Conservation (phyloP, 2,888 invertebrate genomes). For the Emmelina monodactyla region DNA sequence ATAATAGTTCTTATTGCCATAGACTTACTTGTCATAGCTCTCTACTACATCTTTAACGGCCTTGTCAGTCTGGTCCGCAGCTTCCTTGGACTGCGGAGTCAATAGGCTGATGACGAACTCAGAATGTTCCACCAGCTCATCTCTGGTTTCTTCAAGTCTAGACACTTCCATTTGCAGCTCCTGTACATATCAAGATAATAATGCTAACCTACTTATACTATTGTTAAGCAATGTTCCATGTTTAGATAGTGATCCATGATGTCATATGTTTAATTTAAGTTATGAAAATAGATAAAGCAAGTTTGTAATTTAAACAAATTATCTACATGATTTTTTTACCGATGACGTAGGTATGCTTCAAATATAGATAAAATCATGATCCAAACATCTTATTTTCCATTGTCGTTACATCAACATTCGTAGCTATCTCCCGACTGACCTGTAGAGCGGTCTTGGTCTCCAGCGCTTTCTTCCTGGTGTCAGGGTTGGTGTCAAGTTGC, state of each 20-base stretch:
- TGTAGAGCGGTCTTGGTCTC: slow-evolving; percentile 76
- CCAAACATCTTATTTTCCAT: too few species aligned
- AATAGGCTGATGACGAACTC: slow-evolving; percentile 76
- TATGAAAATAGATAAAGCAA: too few species aligned
- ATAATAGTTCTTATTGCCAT: too few species aligned
- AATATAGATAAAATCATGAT: neutral
- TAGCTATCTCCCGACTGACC: slow-evolving; percentile 39
- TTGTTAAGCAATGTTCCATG: too few species aligned
- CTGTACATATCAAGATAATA: slow-evolving; percentile 38
- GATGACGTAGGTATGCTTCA: neutral
- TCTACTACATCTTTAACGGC: slow-evolving; percentile 74
- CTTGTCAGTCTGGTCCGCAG: slow-evolving; percentile 73
- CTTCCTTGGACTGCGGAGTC: slow-evolving; percentile 69
- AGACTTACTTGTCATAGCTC: slow-evolving; percentile 68
- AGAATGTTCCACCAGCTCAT: slow-evolving; percentile 74
- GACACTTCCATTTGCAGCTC: slow-evolving; percentile 78
- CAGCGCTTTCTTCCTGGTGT: slow-evolving; percentile 76
- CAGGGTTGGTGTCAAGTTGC: slow-evolving; percentile 78
- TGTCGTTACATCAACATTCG: too few species aligned
- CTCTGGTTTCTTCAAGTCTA: slow-evolving; percentile 71
- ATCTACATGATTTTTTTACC: too few species aligned
- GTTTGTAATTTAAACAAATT: too few species aligned
- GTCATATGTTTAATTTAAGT: too few species aligned
- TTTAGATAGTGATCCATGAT: too few species aligned
- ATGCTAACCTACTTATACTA: neutral